Conservation (phyloP, 1,140 invertebrate genomes). For the Pseudachorutes palmiensis region DNA sequence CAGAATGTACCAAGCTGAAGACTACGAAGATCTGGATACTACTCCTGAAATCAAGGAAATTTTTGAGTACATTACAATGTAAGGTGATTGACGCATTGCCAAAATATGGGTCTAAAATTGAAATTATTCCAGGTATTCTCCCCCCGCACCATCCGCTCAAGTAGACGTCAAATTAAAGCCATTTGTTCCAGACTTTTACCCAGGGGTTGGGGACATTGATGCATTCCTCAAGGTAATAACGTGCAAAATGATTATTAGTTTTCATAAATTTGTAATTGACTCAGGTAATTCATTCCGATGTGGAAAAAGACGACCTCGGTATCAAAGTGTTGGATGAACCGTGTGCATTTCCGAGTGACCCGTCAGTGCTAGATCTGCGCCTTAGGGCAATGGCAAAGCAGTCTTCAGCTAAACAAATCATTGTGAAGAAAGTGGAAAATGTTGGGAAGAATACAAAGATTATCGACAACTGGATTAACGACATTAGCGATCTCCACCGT, state of each 20-base stretch:
- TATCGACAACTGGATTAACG: conserved; percentile 89
- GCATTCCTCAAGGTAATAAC: conserved; percentile 75
- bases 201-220: conserved; percentile 95
- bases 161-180: conserved; percentile 83
- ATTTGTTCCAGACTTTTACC: conserved; percentile 94
- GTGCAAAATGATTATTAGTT: conserved; percentile 17
- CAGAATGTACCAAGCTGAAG: conserved; percentile 71
- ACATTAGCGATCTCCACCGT: conserved; percentile 77
- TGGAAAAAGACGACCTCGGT: conserved; percentile 62
- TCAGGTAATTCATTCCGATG: conserved; percentile 65
- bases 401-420: conserved; percentile 47
- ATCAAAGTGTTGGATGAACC: conserved; percentile 89
- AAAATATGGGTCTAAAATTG: not conserved
- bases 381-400: conserved; percentile 74
- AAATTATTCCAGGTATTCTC: conserved; percentile 50
- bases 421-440: conserved; percentile 76
- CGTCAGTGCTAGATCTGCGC: conserved; percentile 85
- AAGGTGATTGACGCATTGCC: conserved; percentile 38
- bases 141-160: conserved; percentile 75
- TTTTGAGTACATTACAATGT: conserved; percentile 87
- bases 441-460: conserved; percentile 77
- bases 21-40: conserved; percentile 76
- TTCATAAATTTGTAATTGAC: conserved; percentile 1
- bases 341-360: conserved; percentile 86
- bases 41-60: conserved; percentile 79